Percentiles rank a stretch among this genome's conserved stretches.
Conservation (phyloP, 2,888 invertebrate species). For the Rhopalosiphum nymphaeae region DNA sequence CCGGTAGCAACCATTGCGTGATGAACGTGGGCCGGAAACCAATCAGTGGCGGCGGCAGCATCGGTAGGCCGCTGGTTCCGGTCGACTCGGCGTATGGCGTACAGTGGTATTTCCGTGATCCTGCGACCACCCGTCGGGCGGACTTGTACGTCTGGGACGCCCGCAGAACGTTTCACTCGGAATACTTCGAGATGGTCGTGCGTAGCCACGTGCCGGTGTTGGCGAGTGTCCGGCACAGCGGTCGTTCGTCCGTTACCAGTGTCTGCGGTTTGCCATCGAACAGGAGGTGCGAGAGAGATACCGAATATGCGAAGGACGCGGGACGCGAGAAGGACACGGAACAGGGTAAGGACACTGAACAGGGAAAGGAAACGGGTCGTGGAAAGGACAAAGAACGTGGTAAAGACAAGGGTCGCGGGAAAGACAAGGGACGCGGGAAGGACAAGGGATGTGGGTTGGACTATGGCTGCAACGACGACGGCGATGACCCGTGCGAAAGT, state of each 20-base stretch:
- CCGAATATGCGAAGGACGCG: background rate
- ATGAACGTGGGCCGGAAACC: slow-evolving; percentile 31
- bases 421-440: background rate
- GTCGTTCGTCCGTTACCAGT: background rate
- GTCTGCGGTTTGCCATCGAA: background rate
- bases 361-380: background rate
- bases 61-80: background rate
- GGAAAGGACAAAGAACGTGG: background rate
- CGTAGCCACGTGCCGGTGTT: background rate
- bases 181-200: background rate
- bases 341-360: background rate
- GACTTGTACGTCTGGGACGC: slow-evolving; percentile 27
- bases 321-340: background rate
- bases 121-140: background rate
- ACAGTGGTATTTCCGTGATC: slow-evolving; percentile 1
- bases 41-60: background rate
- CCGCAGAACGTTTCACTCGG: background rate
- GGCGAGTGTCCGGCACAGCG: background rate
- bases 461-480: background rate
- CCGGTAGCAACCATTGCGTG: background rate
- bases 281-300: background rate
- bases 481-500: background rate
- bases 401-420: background rate
- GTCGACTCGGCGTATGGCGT: background rate
- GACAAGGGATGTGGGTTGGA: background rate